Conservation (phyloP, 2,113 vertebrate genomes). For the Saccopteryx bilineata region DNA sequence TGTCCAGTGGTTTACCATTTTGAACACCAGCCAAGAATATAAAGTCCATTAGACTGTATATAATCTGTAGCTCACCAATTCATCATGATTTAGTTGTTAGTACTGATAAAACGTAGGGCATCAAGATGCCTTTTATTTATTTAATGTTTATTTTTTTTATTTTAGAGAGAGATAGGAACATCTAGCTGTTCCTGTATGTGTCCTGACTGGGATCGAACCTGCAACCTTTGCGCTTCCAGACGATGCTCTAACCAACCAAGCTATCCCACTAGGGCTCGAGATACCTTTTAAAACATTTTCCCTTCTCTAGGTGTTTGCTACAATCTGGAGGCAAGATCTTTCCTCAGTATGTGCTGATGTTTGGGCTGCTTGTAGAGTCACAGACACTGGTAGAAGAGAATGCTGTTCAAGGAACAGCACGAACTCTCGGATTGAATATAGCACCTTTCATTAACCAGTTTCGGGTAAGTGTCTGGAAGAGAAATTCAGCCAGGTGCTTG, state of each 20-base stretch:
- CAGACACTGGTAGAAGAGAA: constrained; percentile 94
- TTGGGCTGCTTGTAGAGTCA: constrained; percentile 95
- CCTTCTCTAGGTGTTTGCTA: constrained; percentile 92
- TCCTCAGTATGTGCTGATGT: constrained; percentile 93
- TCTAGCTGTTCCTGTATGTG: too few relatives aligned
- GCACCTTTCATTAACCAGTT: constrained; percentile 99
- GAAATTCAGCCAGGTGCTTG: not conserved
- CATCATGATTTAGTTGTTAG: not conserved
- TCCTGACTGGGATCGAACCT: too few relatives aligned
- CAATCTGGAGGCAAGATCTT: constrained; percentile 96
- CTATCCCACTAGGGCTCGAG: not conserved
- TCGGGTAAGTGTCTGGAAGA: constrained; percentile 88
- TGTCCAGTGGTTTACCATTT: constrained; percentile 26
- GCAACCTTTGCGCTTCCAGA: too few relatives aligned
- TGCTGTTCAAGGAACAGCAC: constrained; percentile 95
- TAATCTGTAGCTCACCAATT: not conserved
- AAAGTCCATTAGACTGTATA: not conserved
- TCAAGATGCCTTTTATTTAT: not conserved
- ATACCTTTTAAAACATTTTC: constrained; percentile 2
- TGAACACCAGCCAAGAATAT: not conserved
- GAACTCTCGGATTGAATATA: constrained; percentile 96
- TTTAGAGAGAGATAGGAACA: too few relatives aligned
- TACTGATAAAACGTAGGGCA: not conserved
- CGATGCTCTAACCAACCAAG: too few relatives aligned
- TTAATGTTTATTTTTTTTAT: not conserved